phyloP scores from a whole-genome alignment of 2,113 vertebrate species.

The Petroica traversi region DNA sequence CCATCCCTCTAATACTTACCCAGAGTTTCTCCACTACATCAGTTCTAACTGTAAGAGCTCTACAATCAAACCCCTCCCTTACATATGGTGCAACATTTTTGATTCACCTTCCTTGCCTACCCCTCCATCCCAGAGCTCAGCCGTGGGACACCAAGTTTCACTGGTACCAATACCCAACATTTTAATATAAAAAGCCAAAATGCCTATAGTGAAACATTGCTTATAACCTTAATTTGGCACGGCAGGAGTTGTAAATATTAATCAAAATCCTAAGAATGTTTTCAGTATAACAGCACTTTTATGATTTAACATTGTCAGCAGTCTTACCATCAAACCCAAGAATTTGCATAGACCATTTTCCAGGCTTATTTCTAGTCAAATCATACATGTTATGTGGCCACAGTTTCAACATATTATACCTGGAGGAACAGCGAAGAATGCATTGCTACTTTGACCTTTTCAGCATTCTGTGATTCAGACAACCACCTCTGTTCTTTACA shows the following conservation, averaged over 20 bases:
- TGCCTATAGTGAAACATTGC: not conserved
- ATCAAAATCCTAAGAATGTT: not conserved
- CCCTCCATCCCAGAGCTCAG: not conserved
- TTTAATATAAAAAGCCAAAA: not conserved
- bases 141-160: not conserved
- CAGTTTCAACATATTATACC: not conserved
- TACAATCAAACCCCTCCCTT: not conserved
- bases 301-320: not conserved
- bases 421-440: not conserved
- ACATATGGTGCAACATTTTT: rapidly evolving
- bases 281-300: not conserved
- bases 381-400: not conserved
- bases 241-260: not conserved
- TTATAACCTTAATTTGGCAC: not conserved
- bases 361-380: not conserved
- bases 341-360: not conserved
- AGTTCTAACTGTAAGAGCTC: not conserved
- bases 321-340: not conserved
- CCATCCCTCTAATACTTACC: too few species aligned
- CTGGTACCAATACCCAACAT: not conserved
- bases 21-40: not conserved
- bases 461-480: not conserved
- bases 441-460: slow-evolving; percentile 46
- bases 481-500: not conserved
- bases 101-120: not conserved